Conservation (phyloP, 2,888 invertebrate genomes). For the Pyrochroa serraticornis region DNA sequence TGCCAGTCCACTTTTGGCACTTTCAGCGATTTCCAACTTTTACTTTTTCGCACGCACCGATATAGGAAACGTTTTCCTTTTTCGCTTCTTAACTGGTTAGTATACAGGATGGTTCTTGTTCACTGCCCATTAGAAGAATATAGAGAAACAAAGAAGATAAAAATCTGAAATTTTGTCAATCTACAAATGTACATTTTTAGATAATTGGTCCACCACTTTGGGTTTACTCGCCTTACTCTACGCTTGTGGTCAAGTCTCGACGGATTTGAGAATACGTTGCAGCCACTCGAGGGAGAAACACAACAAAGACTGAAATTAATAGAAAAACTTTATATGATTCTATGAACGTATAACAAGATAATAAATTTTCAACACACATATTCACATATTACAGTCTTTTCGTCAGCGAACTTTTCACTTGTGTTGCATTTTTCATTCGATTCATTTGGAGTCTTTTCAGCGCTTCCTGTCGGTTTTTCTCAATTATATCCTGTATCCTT, state of each 20-base stretch:
- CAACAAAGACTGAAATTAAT: conserved; percentile 2
- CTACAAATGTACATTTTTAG: conserved; percentile 13
- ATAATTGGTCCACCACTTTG: conserved; percentile 2
- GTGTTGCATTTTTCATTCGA: conserved; percentile 41
- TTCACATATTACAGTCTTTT: conserved; percentile 30
- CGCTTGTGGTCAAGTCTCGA: conserved; percentile 65
- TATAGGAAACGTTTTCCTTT: conserved; percentile 74
- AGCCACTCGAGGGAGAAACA: neutral
- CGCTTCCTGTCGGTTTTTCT: conserved; percentile 53
- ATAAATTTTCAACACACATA: neutral
- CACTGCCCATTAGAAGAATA: conserved; percentile 1
- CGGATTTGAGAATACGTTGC: conserved; percentile 51
- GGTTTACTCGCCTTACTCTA: conserved; percentile 55
- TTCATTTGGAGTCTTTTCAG: conserved; percentile 49
- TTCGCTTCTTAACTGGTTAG: conserved; percentile 64
- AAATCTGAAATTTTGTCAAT: too few species aligned
- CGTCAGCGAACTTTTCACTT: conserved; percentile 35
- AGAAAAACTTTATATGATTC: conserved; percentile 7
- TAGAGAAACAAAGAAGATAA: too few species aligned
- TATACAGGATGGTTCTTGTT: neutral
- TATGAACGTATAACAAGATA: neutral
- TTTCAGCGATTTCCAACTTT: conserved; percentile 86
- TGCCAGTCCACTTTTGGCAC: conserved; percentile 72
- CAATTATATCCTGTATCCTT: conserved; percentile 52
- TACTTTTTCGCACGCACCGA: conserved; percentile 82